Evolutionary conservation across 2,888 invertebrate species (phyloP).

Genomic region (Bimastos eiseni): DNA sequence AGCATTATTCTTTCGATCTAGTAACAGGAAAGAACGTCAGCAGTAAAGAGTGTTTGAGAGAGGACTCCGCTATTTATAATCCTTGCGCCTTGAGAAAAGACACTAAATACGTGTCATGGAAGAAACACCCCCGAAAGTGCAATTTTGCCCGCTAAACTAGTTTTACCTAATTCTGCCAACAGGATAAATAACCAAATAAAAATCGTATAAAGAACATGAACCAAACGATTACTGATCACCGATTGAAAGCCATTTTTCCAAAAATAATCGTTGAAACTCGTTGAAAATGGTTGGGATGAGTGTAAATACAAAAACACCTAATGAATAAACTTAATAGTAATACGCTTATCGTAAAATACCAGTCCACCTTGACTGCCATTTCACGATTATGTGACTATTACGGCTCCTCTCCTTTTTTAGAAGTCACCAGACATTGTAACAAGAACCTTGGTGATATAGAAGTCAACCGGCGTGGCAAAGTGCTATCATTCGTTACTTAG

Average conservation of each 20-base stretch:
- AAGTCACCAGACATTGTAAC: background rate
- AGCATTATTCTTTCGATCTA: too few species aligned
- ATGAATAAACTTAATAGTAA: too few species aligned
- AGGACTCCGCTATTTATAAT: too few species aligned
- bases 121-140: too few species aligned
- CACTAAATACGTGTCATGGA: too few species aligned
- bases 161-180: too few species aligned
- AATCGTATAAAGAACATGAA: background rate
- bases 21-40: too few species aligned
- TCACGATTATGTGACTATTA: background rate
- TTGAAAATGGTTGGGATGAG: background rate
- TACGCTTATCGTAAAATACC: background rate
- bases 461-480: background rate
- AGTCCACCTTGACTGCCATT: background rate
- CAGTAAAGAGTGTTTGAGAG: too few species aligned
- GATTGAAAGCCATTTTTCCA: background rate
- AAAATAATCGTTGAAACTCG: background rate
- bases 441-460: background rate
- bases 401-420: background rate
- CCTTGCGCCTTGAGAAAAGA: too few species aligned
- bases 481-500: background rate
- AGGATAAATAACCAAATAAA: too few species aligned
- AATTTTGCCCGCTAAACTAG: too few species aligned
- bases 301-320: background rate
- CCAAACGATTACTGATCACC: background rate